phyloP scores from a whole-genome alignment of 1,140 invertebrate genomes.

The Nautilus pompilius region DNA sequence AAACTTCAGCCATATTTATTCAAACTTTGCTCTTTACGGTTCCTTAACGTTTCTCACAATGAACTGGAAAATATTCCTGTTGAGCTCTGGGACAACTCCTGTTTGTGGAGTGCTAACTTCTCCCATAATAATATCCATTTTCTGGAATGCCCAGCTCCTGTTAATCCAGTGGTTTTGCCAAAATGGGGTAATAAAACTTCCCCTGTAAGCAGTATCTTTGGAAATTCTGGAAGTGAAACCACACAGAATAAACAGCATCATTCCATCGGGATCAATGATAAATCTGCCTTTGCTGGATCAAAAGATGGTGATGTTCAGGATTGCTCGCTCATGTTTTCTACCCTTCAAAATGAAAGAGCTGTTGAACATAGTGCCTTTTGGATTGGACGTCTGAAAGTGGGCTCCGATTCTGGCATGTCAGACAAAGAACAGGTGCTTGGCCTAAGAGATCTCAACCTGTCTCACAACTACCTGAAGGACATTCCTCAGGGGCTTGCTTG shows the following conservation, averaged over 20 bases:
- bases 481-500: constrained; percentile 81
- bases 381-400: not conserved
- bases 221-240: no score
- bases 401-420: not conserved
- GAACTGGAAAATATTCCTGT: constrained; percentile 82
- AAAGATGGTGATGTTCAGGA: no score
- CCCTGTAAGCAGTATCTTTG: no score
- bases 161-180: not conserved
- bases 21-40: constrained; percentile 72
- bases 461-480: constrained; percentile 68
- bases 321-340: no score
- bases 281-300: no score
- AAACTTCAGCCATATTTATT: constrained; percentile 77
- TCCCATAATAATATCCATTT: constrained; percentile 70
- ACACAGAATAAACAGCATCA: no score
- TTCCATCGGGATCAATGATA: no score
- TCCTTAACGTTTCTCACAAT: constrained; percentile 91
- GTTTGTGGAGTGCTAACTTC: constrained; percentile 73
- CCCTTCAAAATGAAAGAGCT: no score
- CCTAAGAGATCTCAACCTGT: constrained; percentile 84
- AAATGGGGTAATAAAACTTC: not conserved
- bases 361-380: not conserved
- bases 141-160: not conserved
- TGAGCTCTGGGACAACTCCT: constrained; percentile 73
- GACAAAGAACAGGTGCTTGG: constrained; percentile 61